phyloP scores from a whole-genome alignment of 2,113 vertebrate genomes.

The Hippolais icterina region DNA sequence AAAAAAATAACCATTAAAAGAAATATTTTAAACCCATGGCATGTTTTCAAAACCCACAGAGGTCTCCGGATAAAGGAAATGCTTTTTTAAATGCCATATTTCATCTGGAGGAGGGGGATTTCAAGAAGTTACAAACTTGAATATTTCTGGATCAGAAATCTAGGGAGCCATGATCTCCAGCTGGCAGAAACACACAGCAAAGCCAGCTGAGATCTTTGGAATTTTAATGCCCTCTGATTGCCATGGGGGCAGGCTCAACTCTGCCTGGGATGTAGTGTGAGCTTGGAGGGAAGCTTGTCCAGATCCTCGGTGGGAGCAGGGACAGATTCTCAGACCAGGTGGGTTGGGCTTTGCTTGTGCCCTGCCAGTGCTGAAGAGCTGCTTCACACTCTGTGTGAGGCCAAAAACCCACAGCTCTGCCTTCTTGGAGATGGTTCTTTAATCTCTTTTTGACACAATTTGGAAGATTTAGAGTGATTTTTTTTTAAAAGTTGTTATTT shows the following conservation, averaged over 20 bases:
- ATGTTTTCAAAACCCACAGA: neutral
- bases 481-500: neutral
- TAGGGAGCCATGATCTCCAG: neutral
- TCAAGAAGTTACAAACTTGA: neutral
- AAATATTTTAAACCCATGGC: neutral
- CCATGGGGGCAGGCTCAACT: neutral
- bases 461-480: neutral
- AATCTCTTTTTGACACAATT: neutral
- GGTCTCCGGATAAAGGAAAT: neutral
- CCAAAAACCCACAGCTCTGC: neutral
- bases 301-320: rapidly evolving
- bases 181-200: neutral
- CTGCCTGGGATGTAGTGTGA: neutral
- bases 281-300: neutral
- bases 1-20: neutral
- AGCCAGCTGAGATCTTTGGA: neutral
- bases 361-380: neutral
- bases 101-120: neutral
- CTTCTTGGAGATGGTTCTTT: neutral
- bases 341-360: neutral
- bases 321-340: too few species aligned
- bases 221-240: neutral
- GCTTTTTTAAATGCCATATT: neutral
- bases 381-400: neutral
- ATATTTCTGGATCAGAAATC: neutral